Evolutionary conservation across 1,140 invertebrate species (phyloP), one percentile per base, ranked within the genome.

Genomic region (Drosophila melanica): DNA sequence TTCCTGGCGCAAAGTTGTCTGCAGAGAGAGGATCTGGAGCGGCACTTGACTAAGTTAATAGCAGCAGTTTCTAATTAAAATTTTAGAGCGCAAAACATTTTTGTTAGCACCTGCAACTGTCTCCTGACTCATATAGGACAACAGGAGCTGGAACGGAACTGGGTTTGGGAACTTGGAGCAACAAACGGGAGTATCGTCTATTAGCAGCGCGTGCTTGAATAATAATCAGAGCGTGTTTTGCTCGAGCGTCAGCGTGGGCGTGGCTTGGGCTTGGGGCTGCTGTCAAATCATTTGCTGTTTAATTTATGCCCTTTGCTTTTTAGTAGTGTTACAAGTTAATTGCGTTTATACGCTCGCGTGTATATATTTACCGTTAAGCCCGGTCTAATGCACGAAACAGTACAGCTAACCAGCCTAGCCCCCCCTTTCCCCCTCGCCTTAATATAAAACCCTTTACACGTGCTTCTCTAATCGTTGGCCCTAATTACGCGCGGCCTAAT

Each of bases 41-140:
- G 6, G 58, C 78, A 87, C 81, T 86, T 57, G 79, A 79, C 82
- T 86, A 87, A 81, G 60, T 87, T 81, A 86, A 87, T 77, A 72
- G 81, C 78, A 63, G 78, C 70, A 87, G 81, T 87, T 86, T 87
- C 82, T 87, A 86, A 86, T 86, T 86, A 86, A 79, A 86, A 87
- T 81, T 33, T 79, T 81, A 30, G 39, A 70, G 70, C 76, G 78
- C 75, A 79, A 58, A 74, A 76, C 51, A 84, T 79, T 81, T 59
- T 58, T 35, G 54, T 64, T 63, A 57, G 62, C 59, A 55, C 62
- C 60, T 72, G 35, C 67, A 50, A 47, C 47, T 48, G 54, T 48
- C 54, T 53, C 33, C 41, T 48, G 35, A 10, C 23, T 35, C 18
- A 30, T n/a, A 16, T 16, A 48, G 30, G 42, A 37, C 12, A 47